Base-by-base conservation (phyloP, 1,140 invertebrate genomes). In the Zaprionus lachaisei region DNA sequence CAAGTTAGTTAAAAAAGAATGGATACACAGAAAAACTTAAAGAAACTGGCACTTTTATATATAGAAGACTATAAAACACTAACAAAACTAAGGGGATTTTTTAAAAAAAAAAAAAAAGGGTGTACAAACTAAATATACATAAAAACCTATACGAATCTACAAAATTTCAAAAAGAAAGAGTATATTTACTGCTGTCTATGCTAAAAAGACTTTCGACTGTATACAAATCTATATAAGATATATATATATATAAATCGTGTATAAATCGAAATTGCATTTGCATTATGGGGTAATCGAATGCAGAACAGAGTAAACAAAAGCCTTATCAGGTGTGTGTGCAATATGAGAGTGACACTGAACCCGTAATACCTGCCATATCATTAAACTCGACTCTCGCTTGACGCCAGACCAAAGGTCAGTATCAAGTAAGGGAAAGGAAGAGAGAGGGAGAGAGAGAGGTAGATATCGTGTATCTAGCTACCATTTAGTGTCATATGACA, bases 281-380 rank as follows among this genome's bases (percentile, higher is more conserved):
- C 57, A 72, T 77, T 57, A 51, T 77, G 57, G 38, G 38, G 28
- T 55, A 77, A 77, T 63, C 44, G 38, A 12, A 49, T 72, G 69
- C 69, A 67, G 31, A 67, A 57, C 47, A 56, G 49, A 37, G 56
- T 57, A 58, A 77, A 64, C 28, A 72, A 55, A 72, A 9, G 26
- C 12, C 9, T 55, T 56, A 44, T 61, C 72, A 54, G 28, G 31
- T 70, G 20, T 34, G 20, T 34, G 31, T 37, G 41, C 28, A 58
- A 49, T 26, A 58, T 41, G 38, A n/a, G 38, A 41, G 38, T 34
- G 51, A 64, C 7, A 56, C 17, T 14, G 22, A 17, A 22, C 44
- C 22, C 24, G 15, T 61, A 60, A n/a, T 9, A 38, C 37, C 37
- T 15, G 4, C 37, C 37, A 38, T 38, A 64, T 15, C 37, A 54